phyloP scores from a whole-genome alignment of 2,113 vertebrate genomes.

The Trematocara zebra region DNA sequence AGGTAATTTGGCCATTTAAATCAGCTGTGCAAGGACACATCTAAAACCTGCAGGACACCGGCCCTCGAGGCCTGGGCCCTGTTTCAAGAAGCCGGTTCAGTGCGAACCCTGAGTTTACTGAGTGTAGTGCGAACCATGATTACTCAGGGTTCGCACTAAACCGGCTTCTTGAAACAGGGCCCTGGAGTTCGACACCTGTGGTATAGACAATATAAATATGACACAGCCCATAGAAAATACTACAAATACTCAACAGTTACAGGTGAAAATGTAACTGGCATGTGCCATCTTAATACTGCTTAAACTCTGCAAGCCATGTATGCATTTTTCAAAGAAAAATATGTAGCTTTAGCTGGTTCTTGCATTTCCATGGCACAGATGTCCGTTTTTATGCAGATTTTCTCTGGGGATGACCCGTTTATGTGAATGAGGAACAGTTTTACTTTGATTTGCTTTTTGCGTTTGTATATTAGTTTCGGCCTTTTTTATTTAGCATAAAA shows the following conservation, averaged over 20 bases:
- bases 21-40: not conserved
- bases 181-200: not conserved
- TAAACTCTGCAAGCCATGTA: not conserved
- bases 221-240: not conserved
- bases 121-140: too few relatives aligned
- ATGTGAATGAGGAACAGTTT: not conserved
- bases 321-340: not conserved
- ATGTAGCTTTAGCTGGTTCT: not conserved
- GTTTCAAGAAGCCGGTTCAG: too few relatives aligned
- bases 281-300: not conserved
- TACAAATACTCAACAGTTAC: not conserved
- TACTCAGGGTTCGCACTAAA: too few relatives aligned
- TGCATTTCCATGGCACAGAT: not conserved
- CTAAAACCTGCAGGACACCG: not conserved
- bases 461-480: not conserved
- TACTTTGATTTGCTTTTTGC: not conserved
- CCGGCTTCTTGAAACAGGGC: too few relatives aligned
- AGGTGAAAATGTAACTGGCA: not conserved
- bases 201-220: not conserved
- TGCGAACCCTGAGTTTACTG: too few relatives aligned
- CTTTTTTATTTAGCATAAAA: not conserved
- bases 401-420: not conserved
- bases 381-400: not conserved
- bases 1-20: not conserved
- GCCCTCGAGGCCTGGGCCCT: rapidly evolving